Evolutionary conservation across 2,888 invertebrate species (phyloP), one percentile per base, ranked within the genome.

Genomic region (Dryobotodes eremita): DNA sequence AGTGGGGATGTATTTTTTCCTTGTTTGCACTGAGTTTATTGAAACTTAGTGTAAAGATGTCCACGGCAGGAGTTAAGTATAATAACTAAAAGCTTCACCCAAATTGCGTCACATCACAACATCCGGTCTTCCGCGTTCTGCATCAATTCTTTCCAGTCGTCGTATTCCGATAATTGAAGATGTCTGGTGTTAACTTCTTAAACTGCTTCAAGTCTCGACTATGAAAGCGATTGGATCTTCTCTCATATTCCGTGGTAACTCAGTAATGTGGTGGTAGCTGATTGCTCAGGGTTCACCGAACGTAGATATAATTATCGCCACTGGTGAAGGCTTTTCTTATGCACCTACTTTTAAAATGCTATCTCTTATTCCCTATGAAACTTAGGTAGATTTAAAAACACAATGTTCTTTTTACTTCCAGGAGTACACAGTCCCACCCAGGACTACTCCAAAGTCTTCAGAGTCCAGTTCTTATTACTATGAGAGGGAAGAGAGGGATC

Each of bases 351-450:
- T 59, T 26, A 59, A 26, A 26, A 26, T 59, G 26, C 26, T 59
- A 26, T 15, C 6, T 15, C 2, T 59, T 26, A 26, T 53, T 26
- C n/a, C 13, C 13, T 26, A 59, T 59, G 59, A 59, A 26, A 59
- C 59, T 4, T 10, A 31, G 31, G 31, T 5, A 10, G 10, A 62
- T 62, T 31, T 62, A 26, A 31, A 61, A 61, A 64, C 7, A 13
- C 3, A 46, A 15, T 46, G 0, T 36, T 48, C 13, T 46, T 36
- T 5, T 75, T 10, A n/a, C 15, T 91, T 92, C 31, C 92, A 97
- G 97, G 96, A 97, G 90, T 97, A 93, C 92, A 95, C 97, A 20
- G 90, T 97, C 72, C 96, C 96, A 11, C 92, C 96, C 8, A 94
- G 94, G 79, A 89, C 92, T 2, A 86, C 89, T n/a, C 96, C 96